Evolutionary conservation across 2,113 vertebrate species (phyloP).

Genomic region (Bufo gargarizans): DNA sequence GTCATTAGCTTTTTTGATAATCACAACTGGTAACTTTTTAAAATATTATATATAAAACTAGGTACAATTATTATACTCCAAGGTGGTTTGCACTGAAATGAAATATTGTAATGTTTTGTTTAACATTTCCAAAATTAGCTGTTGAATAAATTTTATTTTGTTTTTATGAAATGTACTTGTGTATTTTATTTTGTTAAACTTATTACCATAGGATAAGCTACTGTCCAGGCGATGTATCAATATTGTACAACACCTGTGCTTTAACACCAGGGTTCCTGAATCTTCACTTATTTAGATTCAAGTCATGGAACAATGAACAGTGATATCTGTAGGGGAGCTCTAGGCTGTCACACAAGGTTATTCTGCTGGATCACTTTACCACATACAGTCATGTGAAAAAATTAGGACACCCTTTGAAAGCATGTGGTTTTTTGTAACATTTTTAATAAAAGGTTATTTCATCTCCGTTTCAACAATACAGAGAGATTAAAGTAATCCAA

Average conservation of each 20-base stretch:
- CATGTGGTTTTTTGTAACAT: too few species aligned
- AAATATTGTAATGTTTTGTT: conserved; percentile 46
- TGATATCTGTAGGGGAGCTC: background rate
- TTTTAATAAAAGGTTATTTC: too few species aligned
- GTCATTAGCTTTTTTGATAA: conserved; percentile 49
- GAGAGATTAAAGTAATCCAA: too few species aligned
- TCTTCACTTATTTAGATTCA: background rate
- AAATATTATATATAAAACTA: conserved; percentile 42
- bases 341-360: background rate
- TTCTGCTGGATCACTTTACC: background rate
- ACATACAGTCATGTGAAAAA: too few species aligned
- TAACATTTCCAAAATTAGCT: conserved; percentile 50
- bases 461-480: too few species aligned
- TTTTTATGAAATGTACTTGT: conserved; percentile 21
- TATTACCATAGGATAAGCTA: background rate
- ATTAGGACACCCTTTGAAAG: too few species aligned
- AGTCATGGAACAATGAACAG: background rate
- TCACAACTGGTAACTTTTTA: conserved; percentile 43
- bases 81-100: conserved; percentile 54
- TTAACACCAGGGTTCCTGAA: background rate
- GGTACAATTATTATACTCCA: conserved; percentile 43
- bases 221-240: background rate
- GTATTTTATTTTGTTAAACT: background rate
- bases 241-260: background rate
- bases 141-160: conserved; percentile 50